Base-by-base conservation (phyloP, 2,888 invertebrate species). In the Mythimna loreyi region DNA sequence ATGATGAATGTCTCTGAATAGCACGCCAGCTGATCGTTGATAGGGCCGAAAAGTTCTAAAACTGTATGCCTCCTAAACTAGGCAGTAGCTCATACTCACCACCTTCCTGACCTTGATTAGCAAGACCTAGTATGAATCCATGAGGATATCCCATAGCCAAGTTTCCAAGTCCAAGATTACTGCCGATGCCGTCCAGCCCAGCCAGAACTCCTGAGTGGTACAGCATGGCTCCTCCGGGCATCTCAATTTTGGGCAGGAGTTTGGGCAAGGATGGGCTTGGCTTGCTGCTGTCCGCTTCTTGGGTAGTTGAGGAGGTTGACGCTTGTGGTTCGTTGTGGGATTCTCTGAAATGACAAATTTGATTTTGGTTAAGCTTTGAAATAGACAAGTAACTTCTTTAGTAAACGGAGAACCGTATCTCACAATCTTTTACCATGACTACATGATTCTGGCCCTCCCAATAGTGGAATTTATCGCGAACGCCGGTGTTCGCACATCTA, bases 61-160 rank as follows among this genome's bases (percentile, higher is more conserved):
- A 6, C 28, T 5, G 40, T 40, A 52, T 13, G 6, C 13, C 23
- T 47, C 13, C n/a, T 4, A 13, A 60, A n/a, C n/a, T n/a, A n/a
- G n/a, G 3, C 9, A 36, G 3, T 5, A 33, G 6, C 7, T 30
- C n/a, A 28, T 30, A 86, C 90, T 87, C 68, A 95, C 96, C 92
- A 55, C 93, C 94, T 79, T 96, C 96, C 62, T 96, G 95, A 5
- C 93, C 95, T 70, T 96, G 96, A 82, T 95, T 95, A 58, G 96
- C 94, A 59, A 96, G 89, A 56, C 96, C 95, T 77, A 96, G 82
- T 69, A 96, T 95, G 59, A 96, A 95, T 76, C 96, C 95, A 40
- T 95, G 96, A 4, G 96, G 96, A 64, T 96, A 96, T 28, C 93
- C 92, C 95, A 96, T 95, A 1, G 95, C 93, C 72, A 96, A 75